phyloP scores from a whole-genome alignment of 2,888 invertebrate species.

The Himalopsyche anomala region DNA sequence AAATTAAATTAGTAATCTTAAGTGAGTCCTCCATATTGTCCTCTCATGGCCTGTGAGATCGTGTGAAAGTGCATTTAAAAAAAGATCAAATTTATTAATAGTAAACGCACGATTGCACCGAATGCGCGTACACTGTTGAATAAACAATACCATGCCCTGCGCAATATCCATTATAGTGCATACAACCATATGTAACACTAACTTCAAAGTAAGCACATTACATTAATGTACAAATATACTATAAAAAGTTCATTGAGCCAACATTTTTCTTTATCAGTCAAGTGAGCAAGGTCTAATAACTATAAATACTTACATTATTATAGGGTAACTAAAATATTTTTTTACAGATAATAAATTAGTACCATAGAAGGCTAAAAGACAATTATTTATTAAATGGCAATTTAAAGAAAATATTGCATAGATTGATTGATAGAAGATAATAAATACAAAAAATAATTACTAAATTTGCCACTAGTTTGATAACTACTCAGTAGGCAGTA shows the following conservation, averaged over 20 bases:
- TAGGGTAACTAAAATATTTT: not conserved
- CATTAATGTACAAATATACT: constrained; percentile 15
- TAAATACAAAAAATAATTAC: too few species aligned
- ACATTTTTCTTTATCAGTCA: constrained; percentile 34
- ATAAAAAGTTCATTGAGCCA: constrained; percentile 17
- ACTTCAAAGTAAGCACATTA: constrained; percentile 3
- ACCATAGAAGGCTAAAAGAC: too few species aligned
- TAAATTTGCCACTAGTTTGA: too few species aligned
- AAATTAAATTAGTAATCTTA: too few species aligned
- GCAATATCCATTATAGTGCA: constrained; percentile 3
- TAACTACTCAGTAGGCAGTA: too few species aligned
- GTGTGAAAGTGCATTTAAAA: constrained; percentile 24
- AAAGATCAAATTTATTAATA: not conserved
- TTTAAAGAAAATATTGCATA: too few species aligned
- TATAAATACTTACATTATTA: not conserved
- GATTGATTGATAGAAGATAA: too few species aligned
- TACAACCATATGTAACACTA: not conserved
- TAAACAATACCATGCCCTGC: constrained; percentile 24
- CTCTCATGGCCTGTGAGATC: not conserved
- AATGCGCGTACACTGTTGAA: constrained; percentile 16
- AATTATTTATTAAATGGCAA: too few species aligned
- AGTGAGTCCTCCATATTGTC: too few species aligned
- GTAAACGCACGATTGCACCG: not conserved
- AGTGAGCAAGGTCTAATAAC: constrained; percentile 12
- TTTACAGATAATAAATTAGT: not conserved